These are phyloP conservation scores for Coleophora flavipennella DNA, from an alignment of 2,888 invertebrate genomes.

Conservation along the genomic window DNA sequence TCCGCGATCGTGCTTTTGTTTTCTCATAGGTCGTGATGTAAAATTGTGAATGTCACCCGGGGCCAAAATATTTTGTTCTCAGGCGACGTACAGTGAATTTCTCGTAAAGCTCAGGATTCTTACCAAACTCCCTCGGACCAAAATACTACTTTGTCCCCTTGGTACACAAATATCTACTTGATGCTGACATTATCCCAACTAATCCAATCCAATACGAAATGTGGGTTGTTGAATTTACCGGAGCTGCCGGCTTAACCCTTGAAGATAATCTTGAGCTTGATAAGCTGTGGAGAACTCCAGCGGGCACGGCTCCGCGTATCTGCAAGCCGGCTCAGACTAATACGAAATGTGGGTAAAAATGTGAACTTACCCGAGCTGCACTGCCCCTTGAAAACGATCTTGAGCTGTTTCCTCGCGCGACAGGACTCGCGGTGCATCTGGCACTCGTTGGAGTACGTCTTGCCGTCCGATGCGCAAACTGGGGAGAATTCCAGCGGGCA, in stretches of 20 bases:
- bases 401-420: slow-evolving; percentile 79
- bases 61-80: too few species aligned
- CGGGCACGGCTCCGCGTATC: slow-evolving; percentile 85
- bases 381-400: slow-evolving; percentile 86
- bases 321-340: slow-evolving; percentile 86
- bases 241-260: slow-evolving; percentile 87
- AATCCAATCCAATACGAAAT: too few species aligned
- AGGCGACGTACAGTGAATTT: too few species aligned
- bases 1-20: too few species aligned
- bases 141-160: too few species aligned
- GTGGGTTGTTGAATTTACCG: slow-evolving; percentile 64
- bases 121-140: too few species aligned
- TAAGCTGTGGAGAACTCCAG: slow-evolving; percentile 85
- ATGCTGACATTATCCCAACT: too few species aligned
- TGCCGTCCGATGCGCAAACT: slow-evolving; percentile 85
- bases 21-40: too few species aligned
- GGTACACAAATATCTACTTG: too few species aligned
- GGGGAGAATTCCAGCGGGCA: slow-evolving; percentile 86
- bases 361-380: slow-evolving; percentile 84
- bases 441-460: slow-evolving; percentile 89
- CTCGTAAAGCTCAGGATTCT: too few species aligned
- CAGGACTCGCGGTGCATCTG: slow-evolving; percentile 87
- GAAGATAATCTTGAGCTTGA: slow-evolving; percentile 83
- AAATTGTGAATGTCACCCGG: too few species aligned
- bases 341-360: too few species aligned